These are phyloP conservation scores for Amphibalanus amphitrite DNA, from an alignment of 1,140 invertebrate genomes.

Conservation along the genomic window DNA sequence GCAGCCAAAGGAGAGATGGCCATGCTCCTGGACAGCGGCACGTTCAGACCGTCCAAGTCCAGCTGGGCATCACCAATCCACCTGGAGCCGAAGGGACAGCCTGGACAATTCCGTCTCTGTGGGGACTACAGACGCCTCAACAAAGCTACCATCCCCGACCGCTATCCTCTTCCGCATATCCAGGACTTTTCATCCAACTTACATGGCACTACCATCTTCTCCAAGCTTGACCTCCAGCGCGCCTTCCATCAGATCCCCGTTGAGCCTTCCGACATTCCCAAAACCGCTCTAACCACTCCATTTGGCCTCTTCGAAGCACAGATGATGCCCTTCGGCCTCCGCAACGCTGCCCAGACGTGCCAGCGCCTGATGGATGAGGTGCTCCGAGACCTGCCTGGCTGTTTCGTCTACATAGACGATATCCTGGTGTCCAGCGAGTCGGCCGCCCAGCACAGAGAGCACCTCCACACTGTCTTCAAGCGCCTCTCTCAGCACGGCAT, in stretches of 20 bases:
- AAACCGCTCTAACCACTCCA: constrained; percentile 22
- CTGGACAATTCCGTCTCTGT: constrained; percentile 23
- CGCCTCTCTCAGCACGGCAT: constrained; percentile 20
- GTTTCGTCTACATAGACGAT: constrained; percentile 32
- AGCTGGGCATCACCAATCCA: constrained; percentile 18
- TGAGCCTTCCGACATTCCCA: constrained; percentile 15
- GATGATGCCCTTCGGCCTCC: constrained; percentile 28
- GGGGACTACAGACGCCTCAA: constrained; percentile 32
- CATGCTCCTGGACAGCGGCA: constrained; percentile 14
- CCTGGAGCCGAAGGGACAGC: constrained; percentile 17
- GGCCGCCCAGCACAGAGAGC: constrained; percentile 20
- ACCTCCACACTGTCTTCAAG: constrained; percentile 21
- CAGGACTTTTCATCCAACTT: constrained; percentile 15
- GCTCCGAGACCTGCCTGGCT: constrained; percentile 20
- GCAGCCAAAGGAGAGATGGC: constrained; percentile 19
- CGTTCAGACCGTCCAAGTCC: constrained; percentile 16
- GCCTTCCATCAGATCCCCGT: constrained; percentile 20
- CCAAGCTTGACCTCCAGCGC: constrained; percentile 15
- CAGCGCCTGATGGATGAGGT: constrained; percentile 32
- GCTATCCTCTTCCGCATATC: constrained; percentile 25
- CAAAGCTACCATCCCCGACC: constrained; percentile 24
- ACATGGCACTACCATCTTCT: constrained; percentile 15
- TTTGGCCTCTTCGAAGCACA: constrained; percentile 25
- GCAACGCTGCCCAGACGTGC: constrained; percentile 30
- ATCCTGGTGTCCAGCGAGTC: constrained; percentile 27